Base-by-base conservation (phyloP, 2,113 vertebrate genomes). In the Aphyosemion australe region DNA sequence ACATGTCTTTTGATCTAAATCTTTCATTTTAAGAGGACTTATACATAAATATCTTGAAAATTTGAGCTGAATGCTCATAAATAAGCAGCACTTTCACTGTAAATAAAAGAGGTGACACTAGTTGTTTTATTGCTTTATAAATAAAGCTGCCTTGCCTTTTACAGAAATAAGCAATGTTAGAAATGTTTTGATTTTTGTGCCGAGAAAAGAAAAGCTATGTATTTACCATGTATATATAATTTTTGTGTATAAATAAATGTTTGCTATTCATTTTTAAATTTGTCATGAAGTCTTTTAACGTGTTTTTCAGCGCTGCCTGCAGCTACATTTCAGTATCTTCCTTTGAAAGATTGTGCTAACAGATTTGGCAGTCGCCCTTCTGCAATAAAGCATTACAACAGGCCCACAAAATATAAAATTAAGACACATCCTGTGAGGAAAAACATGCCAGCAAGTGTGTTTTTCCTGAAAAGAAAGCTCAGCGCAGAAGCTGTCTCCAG, bases 341-440 rank as follows among this genome's bases (percentile, higher is more conserved):
- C 8, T 2, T n/a, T n/a, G n/a, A n/a, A n/a, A 10, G 14, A 18
- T 20, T 5, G 32, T 26, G 55, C 14, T 66, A 51, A 74, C 82
- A 65, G 53, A 53, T 54, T 70, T 78, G 69, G 39, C 69, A 55
- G 21, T 1, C 31, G 65, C 68, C 64, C 52, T 56, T 18, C 16
- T 49, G 31, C 12, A 32, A 72, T 85, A 72, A 90, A 85, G 83
- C 83, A 90, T 80, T 79, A 72, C 80, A 74, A 72, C 57, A 59
- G 66, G 52, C 41, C 3, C 51, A 26, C 39, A 72, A 74, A 81
- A 72, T 65, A 31, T 72, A 12, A 80, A 76, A 77, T 84, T 75
- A 66, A 84, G 74, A 82, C 79, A 88, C 76, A 83, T 89, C 87
- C 85, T 85, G 84, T 69, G 85, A 88, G 88, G 83, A 86, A 85